phyloP scores from a whole-genome alignment of 2,797 vertebrate genomes.

The Pipistrellus kuhlii region DNA sequence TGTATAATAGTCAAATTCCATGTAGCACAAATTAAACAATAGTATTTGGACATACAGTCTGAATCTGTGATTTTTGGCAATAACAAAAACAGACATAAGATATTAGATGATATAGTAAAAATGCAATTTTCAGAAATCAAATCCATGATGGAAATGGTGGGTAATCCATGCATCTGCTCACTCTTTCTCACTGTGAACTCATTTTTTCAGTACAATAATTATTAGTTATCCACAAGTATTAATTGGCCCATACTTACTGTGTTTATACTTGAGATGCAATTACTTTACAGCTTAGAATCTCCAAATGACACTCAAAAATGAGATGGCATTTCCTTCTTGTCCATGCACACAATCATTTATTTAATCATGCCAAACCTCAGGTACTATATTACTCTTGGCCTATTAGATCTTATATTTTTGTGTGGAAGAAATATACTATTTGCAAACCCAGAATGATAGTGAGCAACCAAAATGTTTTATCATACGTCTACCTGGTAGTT shows the following conservation, averaged over 20 bases:
- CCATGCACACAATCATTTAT: background rate
- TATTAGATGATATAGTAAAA: background rate
- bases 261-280: background rate
- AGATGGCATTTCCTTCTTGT: background rate
- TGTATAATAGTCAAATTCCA: background rate
- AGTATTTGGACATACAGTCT: background rate
- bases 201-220: background rate
- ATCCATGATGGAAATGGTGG: background rate
- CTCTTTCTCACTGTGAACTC: background rate
- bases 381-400: background rate
- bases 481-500: background rate
- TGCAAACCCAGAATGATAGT: background rate
- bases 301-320: background rate
- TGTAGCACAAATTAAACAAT: background rate
- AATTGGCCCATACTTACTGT: fast-evolving
- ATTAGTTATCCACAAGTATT: background rate
- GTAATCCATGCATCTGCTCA: background rate
- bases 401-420: background rate
- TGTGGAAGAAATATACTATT: background rate
- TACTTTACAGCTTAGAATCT: background rate
- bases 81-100: background rate
- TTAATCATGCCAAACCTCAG: background rate
- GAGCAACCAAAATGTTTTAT: background rate
- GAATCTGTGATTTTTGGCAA: background rate
- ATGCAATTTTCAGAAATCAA: background rate